Base-by-base conservation (phyloP, 2,888 invertebrate species). In the Microctonus brassicae region DNA sequence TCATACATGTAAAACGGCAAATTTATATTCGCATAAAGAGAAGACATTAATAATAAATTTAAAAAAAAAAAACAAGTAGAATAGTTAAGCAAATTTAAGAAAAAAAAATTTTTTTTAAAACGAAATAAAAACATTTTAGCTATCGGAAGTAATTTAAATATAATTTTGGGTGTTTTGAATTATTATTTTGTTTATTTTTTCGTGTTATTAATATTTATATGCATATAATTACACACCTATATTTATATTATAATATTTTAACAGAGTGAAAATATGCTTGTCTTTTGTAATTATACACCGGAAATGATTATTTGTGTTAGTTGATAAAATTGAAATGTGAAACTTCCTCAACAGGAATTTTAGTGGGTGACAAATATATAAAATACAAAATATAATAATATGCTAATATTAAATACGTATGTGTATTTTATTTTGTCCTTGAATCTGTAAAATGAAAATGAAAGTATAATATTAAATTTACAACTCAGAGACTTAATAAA, bases 401-500 rank as follows among this genome's bases (percentile, higher is more conserved):
- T 29, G 29, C 3, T 29, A 29, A 29, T 5, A 5, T 29, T 29
- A 29, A 29, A 47, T 20, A 5, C 17, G 17, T 17, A 9, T n/a
- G 17, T 17, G 1, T 47, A 6, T 47, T 47, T 36, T 36, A n/a
- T 47, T 47, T 47, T 47, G 47, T 47, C 47, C 47, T 47, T 47
- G 47, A 20, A 47, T 47, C 17, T 7, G 17, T 47, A n/a, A 17
- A 47, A 20, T 7, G 47, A 6, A 47, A 47, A 47, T 47, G 47
- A 47, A 47, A 47, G 33, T 17, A 17, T 58, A n/a, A n/a, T 34
- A 29, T 58, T 33, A 58, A 33, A 13, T 58, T 20, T 0, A n/a
- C 33, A 1, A 24, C 26, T 26, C 13, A 13, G 1, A 58, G 22
- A 68, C 61, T 68, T 61, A 47, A 47, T 33, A 70, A 71, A 71